Evolutionary conservation across 35 echinoderm and acorn worm species (phyloP).

Genomic region (Lytechinus variegatus): DNA sequence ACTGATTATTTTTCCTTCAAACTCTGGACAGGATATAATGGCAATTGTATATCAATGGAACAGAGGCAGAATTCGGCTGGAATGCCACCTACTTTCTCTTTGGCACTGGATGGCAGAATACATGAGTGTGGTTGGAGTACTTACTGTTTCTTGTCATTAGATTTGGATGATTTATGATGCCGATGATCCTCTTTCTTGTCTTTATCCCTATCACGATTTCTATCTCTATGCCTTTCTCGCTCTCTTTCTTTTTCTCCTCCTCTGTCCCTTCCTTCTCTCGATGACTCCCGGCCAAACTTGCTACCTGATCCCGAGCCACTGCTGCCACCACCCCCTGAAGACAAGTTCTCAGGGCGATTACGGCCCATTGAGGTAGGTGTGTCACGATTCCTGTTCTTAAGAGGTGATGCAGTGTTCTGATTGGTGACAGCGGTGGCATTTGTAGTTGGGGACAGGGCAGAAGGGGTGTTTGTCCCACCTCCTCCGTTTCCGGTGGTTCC

Average conservation of each 20-base stretch:
- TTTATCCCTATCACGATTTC: slow-evolving; percentile 56
- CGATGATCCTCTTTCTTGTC: slow-evolving; percentile 44
- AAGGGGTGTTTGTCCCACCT: background rate
- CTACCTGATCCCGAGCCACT: background rate
- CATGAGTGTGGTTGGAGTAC: background rate
- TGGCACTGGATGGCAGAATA: no score
- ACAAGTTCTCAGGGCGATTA: slow-evolving; percentile 24
- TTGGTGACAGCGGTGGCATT: background rate
- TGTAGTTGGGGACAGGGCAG: background rate
- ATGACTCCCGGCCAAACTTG: slow-evolving; percentile 29
- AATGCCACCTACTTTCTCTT: no score
- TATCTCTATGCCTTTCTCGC: slow-evolving; percentile 56
- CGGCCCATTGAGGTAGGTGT: slow-evolving; percentile 46
- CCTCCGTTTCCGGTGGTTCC: background rate
- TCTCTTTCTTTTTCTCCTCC: slow-evolving; percentile 14
- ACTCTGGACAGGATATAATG: no score
- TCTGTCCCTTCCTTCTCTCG: slow-evolving; percentile 38
- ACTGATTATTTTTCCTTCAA: no score
- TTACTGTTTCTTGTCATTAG: slow-evolving; percentile 50
- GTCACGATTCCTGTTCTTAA: slow-evolving; percentile 43
- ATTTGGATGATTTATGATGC: slow-evolving; percentile 33
- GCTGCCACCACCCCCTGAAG: background rate
- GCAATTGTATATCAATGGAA: no score
- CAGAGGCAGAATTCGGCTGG: no score
- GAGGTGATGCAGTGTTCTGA: slow-evolving; percentile 48